Percentiles rank a stretch among this genome's conserved stretches.
These are phyloP conservation scores for Microctonus brassicae DNA, from an alignment of 2,888 invertebrate species.

Conservation along the genomic window DNA sequence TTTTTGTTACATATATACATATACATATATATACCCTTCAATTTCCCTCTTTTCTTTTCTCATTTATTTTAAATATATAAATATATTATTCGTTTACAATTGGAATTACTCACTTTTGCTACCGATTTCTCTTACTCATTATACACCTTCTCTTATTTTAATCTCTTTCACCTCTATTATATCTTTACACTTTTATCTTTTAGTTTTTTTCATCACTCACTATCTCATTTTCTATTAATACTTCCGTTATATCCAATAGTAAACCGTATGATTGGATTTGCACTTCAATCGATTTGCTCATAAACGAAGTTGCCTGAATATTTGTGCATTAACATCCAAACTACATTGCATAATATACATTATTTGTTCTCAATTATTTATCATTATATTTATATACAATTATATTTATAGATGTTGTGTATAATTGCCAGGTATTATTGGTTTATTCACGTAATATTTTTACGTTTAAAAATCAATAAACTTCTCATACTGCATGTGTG, in stretches of 20 bases:
- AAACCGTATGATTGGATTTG: conserved; percentile 7
- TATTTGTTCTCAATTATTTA: neutral
- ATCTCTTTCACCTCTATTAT: neutral
- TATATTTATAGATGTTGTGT: too few species aligned
- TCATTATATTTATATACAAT: neutral
- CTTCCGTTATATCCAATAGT: neutral
- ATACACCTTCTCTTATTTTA: neutral
- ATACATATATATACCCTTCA: too few species aligned
- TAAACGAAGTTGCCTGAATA: conserved; percentile 6
- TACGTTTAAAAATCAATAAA: conserved; percentile 25
- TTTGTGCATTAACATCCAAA: conserved; percentile 9
- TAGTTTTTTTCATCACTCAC: conserved; percentile 24
- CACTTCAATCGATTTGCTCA: conserved; percentile 5
- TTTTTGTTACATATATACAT: neutral
- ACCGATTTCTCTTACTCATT: conserved; percentile 11
- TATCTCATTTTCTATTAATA: neutral
- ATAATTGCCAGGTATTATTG: conserved; percentile 20
- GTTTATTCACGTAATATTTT: neutral
- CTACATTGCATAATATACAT: neutral
- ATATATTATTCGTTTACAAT: conserved; percentile 7
- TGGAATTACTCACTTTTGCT: conserved; percentile 23
- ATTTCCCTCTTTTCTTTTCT: neutral
- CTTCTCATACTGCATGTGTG: neutral
- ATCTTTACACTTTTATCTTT: neutral
- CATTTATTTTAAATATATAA: neutral